Conservation (phyloP, 2,888 invertebrate genomes). For the Thera obeliscata region DNA sequence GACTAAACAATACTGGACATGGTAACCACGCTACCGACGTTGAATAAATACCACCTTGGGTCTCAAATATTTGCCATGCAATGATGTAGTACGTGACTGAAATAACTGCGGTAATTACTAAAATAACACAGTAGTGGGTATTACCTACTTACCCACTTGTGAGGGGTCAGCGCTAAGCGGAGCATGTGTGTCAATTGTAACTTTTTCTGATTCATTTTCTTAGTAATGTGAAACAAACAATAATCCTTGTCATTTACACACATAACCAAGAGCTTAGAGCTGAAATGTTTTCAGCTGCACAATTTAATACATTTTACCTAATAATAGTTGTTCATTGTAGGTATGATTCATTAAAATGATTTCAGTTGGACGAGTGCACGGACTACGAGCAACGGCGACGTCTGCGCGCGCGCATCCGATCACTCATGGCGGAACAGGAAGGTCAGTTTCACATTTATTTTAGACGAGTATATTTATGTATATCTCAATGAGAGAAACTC, state of each 20-base stretch:
- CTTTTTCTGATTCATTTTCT: constrained; percentile 2
- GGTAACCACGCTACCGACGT: constrained; percentile 7
- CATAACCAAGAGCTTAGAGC: too few species aligned
- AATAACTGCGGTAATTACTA: constrained; percentile 11
- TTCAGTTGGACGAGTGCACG: constrained; percentile 92
- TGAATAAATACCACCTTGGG: constrained; percentile 9
- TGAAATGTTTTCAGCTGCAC: too few species aligned
- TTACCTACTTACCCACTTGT: constrained; percentile 13
- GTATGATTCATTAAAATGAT: constrained; percentile 35
- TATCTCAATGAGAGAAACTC: too few species aligned
- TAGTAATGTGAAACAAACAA: background rate
- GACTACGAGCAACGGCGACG: constrained; percentile 94
- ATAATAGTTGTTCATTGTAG: too few species aligned
- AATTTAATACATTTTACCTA: too few species aligned
- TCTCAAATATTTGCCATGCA: constrained; percentile 16
- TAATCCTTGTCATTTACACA: background rate
- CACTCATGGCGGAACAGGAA: constrained; percentile 94
- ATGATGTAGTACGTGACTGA: constrained; percentile 20
- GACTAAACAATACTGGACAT: background rate
- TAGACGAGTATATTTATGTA: too few species aligned
- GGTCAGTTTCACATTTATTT: constrained; percentile 80
- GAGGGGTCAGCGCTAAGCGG: background rate
- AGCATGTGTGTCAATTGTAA: constrained; percentile 6
- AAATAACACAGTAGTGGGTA: constrained; percentile 13
- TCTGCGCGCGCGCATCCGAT: constrained; percentile 91